Percentiles rank a stretch among this genome's conserved stretches.
Conservation (phyloP, 2,888 invertebrate species). For the Galerucella pusilla region DNA sequence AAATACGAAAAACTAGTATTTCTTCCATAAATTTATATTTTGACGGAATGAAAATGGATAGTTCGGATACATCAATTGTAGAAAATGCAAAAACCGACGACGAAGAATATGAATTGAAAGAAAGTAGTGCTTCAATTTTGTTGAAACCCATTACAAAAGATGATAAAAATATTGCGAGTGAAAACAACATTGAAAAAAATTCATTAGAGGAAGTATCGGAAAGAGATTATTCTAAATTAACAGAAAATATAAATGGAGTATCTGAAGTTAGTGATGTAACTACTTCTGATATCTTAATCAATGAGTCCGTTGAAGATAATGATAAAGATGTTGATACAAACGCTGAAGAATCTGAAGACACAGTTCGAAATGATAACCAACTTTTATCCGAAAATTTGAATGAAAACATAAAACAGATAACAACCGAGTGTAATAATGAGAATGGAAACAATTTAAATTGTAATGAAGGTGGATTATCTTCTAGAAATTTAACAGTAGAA, state of each 20-base stretch:
- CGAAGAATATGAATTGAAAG: conserved; percentile 37
- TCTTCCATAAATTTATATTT: conserved; percentile 49
- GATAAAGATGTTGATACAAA: background rate
- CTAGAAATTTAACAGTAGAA: background rate
- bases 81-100: background rate
- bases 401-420: background rate
- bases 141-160: conserved; percentile 21
- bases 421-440: background rate
- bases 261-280: too few species aligned
- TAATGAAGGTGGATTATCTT: background rate
- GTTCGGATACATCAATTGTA: background rate
- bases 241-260: too few species aligned
- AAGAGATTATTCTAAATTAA: too few species aligned
- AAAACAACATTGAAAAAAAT: too few species aligned
- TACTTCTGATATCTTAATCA: too few species aligned
- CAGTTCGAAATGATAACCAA: background rate
- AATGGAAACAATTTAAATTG: background rate
- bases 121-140: conserved; percentile 48
- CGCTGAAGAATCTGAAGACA: background rate
- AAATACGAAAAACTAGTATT: conserved; percentile 47
- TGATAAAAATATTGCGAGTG: too few species aligned
- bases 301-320: background rate
- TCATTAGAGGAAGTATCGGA: too few species aligned
- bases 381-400: too few species aligned
- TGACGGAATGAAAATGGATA: conserved; percentile 7